phyloP scores from a whole-genome alignment of 2,888 invertebrate genomes.

The Ceriagrion tenellum region DNA sequence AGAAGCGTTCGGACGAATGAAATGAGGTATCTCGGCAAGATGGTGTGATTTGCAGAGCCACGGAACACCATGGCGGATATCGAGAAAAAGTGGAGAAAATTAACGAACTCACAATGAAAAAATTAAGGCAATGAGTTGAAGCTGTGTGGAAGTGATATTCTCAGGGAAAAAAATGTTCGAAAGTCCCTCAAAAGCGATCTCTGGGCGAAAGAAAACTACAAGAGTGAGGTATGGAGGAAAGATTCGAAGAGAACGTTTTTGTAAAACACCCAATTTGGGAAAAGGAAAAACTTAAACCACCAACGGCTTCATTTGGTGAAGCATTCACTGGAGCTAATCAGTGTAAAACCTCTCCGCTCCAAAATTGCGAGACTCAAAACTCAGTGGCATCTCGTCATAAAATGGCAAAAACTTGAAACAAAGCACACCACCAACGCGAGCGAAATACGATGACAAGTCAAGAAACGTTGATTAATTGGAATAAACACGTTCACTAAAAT shows the following conservation, averaged over 20 bases:
- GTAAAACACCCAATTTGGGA: not conserved
- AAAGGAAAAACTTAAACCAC: not conserved
- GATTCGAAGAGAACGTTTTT: not conserved
- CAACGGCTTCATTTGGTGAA: not conserved
- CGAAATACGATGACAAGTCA: not conserved
- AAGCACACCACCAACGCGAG: not conserved
- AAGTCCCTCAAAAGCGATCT: not conserved
- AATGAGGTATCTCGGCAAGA: too few relatives aligned
- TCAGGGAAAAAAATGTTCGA: not conserved
- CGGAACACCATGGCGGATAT: not conserved
- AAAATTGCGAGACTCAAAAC: not conserved
- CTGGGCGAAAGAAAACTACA: not conserved
- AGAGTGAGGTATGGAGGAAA: not conserved
- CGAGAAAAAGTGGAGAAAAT: not conserved
- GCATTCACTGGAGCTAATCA: slow-evolving; percentile 21
- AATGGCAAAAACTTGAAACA: not conserved
- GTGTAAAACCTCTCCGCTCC: not conserved
- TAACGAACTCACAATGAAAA: not conserved
- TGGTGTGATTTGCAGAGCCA: not conserved
- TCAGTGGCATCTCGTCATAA: not conserved
- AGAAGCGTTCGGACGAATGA: too few relatives aligned
- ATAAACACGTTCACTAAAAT: not conserved
- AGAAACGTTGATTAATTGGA: not conserved
- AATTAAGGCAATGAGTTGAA: not conserved
- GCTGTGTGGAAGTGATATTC: slow-evolving; percentile 26